These are phyloP conservation scores for Speoplatyrhinus poulsoni DNA, from an alignment of 2,113 vertebrate species.

Conservation along the genomic window DNA sequence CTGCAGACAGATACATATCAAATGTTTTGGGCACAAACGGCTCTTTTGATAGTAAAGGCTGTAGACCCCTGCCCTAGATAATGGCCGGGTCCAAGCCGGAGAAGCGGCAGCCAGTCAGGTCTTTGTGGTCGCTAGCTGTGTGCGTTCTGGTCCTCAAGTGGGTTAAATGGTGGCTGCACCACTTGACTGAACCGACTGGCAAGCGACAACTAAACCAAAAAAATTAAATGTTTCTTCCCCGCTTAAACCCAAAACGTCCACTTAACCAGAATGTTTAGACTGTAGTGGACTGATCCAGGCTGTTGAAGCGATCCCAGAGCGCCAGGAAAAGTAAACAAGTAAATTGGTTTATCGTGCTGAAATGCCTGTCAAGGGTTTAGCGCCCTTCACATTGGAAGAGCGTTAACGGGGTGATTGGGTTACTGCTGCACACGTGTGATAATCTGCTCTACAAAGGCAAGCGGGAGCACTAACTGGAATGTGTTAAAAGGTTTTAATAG, in stretches of 20 bases:
- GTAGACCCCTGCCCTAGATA: constrained; percentile 44
- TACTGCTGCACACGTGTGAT: too few relatives aligned
- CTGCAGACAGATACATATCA: background rate
- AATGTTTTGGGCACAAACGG: too few relatives aligned
- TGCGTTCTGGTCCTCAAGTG: constrained; percentile 5
- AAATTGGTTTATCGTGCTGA: too few relatives aligned
- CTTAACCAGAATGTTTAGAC: constrained; percentile 6
- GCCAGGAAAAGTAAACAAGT: too few relatives aligned
- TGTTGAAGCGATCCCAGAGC: constrained; percentile 1
- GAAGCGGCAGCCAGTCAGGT: constrained; percentile 15
- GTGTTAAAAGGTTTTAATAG: too few relatives aligned
- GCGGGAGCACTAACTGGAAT: too few relatives aligned
- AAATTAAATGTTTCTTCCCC: too few relatives aligned
- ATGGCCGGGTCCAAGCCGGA: constrained; percentile 23
- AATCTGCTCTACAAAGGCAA: too few relatives aligned
- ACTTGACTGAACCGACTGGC: constrained; percentile 3
- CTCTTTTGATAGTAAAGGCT: background rate
- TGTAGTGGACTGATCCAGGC: constrained; percentile 41
- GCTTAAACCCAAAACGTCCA: constrained; percentile 8
- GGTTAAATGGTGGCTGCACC: background rate
- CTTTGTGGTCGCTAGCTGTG: constrained; percentile 22
- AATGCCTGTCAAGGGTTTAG: too few relatives aligned
- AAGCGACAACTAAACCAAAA: background rate
- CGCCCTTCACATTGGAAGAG: too few relatives aligned
- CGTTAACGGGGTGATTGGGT: too few relatives aligned